These are phyloP conservation scores for Tenthredo notha DNA, from an alignment of 2,888 invertebrate genomes.

Conservation along the genomic window DNA sequence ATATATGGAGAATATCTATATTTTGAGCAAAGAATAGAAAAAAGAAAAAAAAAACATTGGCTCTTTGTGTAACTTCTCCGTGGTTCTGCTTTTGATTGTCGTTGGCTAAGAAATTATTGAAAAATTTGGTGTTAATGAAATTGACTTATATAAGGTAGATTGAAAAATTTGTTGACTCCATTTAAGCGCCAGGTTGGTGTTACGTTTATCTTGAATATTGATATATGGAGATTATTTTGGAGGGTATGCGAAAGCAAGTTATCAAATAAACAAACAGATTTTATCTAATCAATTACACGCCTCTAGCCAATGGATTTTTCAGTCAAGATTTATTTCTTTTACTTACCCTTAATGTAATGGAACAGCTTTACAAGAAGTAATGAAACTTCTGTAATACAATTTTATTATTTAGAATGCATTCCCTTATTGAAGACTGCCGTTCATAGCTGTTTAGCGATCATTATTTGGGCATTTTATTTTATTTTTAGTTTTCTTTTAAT, in stretches of 20 bases:
- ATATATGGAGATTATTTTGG: conserved; percentile 6
- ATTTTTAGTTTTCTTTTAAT: conserved; percentile 54
- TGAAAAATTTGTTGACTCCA: conserved; percentile 69
- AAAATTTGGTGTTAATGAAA: conserved; percentile 60
- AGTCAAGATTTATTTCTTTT: neutral
- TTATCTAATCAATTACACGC: neutral
- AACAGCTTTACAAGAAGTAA: conserved; percentile 54
- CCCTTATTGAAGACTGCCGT: conserved; percentile 72
- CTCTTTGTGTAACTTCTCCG: conserved; percentile 48
- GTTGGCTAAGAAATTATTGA: conserved; percentile 44
- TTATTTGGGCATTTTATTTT: conserved; percentile 55
- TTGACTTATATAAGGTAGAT: conserved; percentile 67
- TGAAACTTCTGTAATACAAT: conserved; percentile 62
- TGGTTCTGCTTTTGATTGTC: conserved; percentile 51
- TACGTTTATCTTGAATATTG: neutral
- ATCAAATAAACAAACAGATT: neutral
- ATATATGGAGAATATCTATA: conserved; percentile 43
- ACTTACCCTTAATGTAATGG: neutral
- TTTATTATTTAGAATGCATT: conserved; percentile 70
- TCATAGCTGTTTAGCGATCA: conserved; percentile 52
- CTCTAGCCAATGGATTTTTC: neutral
- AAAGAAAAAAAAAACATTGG: conserved; percentile 32
- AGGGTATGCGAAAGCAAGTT: neutral
- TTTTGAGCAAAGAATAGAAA: neutral
- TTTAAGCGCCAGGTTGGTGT: conserved; percentile 51